Base-by-base conservation (phyloP, 1,140 invertebrate species). In the Nomia melanderi region DNA sequence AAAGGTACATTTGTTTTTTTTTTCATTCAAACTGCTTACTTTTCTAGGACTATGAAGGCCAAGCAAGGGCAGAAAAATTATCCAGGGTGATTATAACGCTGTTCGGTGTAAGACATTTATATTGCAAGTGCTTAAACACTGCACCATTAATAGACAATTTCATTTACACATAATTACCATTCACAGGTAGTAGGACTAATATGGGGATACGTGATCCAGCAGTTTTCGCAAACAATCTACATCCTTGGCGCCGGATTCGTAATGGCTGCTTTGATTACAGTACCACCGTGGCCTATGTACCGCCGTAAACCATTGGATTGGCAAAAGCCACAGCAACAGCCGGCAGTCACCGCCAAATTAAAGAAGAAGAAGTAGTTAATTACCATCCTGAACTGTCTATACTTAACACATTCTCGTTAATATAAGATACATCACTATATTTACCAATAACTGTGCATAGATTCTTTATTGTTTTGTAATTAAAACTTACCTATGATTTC, bases 241-340 rank as follows among this genome's bases (percentile, higher is more conserved):
- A 97, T 98, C 87, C 92, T 99, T n/a, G 96, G 96, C 29, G 97
- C 96, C 86, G 98, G 98, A 78, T 98, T 98, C 90, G 91, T 96
- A 1, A 92, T 98, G 77, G 97, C 97, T 62, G 95, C 96, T 47
- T 91, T 98, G 86, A 91, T 97, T 9, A 97, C 96, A 3, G 93
- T 98, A 87, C 97, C 97, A 54, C 97, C 98, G 14, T 99, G 98
- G 97, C 97, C 97, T 0, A 97, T 98, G 94, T 98, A 97, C 87
- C 93, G 97, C 39, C 93, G 94, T 74, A 97, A 97, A 90, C 95
- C 97, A 25, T 91, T 99, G 1, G 95, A 96, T n/a, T 99, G 98
- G 98, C 97, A 98, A 89, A 97, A 96, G 87, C 94, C 95, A n/a
- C 85, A 92, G 54, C 88, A 25, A 90, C 92, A 74, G 73, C 63